Evolutionary conservation across 2,113 vertebrate genomes (phyloP).

Genomic region (Lepus timidus): DNA sequence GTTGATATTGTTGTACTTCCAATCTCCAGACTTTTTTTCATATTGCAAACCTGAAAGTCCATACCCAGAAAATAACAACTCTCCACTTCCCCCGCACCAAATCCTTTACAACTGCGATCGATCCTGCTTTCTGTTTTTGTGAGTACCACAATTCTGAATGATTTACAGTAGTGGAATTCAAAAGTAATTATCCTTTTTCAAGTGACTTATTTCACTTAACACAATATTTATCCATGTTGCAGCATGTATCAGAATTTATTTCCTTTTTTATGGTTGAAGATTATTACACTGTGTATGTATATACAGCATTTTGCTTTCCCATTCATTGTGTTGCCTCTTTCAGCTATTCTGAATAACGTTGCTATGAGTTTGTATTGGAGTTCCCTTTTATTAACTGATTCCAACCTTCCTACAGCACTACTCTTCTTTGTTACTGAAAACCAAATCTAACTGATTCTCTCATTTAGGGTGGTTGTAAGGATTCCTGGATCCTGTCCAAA

Average conservation of each 20-base stretch:
- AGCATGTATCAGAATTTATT: not conserved
- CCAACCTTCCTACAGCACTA: not conserved
- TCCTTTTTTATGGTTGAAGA: not conserved
- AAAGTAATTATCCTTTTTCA: not conserved
- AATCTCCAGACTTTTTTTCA: not conserved
- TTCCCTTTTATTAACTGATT: not conserved
- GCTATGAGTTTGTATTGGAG: not conserved
- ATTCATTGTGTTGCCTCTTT: not conserved
- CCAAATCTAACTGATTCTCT: not conserved
- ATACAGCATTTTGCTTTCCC: not conserved
- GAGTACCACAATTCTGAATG: not conserved
- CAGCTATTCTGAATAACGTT: not conserved
- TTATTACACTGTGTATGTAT: not conserved
- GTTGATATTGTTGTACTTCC: not conserved
- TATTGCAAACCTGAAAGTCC: conserved; percentile 4
- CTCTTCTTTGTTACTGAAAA: not conserved
- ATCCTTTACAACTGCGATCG: not conserved
- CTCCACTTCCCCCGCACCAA: fast-evolving
- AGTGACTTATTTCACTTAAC: not conserved
- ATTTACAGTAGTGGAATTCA: not conserved
- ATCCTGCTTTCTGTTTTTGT: not conserved
- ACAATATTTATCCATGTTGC: not conserved
- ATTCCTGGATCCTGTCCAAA: not conserved
- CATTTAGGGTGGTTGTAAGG: not conserved
- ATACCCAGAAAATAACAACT: not conserved